Conservation (phyloP, 1,140 invertebrate species). For the Drosophila suzukii region DNA sequence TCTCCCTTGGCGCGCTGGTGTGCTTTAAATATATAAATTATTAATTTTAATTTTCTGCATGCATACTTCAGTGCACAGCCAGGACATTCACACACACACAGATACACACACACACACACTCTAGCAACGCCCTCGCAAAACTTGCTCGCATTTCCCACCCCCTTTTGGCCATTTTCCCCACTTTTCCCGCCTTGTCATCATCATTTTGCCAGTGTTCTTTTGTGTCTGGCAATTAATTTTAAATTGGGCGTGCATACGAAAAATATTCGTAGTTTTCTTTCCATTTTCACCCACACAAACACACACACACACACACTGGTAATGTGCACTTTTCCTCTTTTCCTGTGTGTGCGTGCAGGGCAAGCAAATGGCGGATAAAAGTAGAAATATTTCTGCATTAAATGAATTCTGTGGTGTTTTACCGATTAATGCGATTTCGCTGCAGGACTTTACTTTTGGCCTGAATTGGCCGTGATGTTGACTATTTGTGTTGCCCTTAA, state of each 20-base stretch:
- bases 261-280: constrained; percentile 82
- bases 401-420: constrained; percentile 35
- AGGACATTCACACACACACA: constrained; percentile 40
- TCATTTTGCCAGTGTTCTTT: constrained; percentile 69
- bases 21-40: constrained; percentile 81
- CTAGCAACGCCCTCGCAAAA: constrained; percentile 24
- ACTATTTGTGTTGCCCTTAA: background rate
- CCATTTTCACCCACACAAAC: constrained; percentile 50
- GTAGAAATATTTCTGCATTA: constrained; percentile 41
- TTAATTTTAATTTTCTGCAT: constrained; percentile 85
- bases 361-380: constrained; percentile 25
- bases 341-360: constrained; percentile 1
- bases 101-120: background rate
- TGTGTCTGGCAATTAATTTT: constrained; percentile 84
- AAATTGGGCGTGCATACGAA: constrained; percentile 83
- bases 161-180: constrained; percentile 11
- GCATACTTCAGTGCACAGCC: constrained; percentile 75
- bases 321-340: constrained; percentile 41
- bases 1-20: constrained; percentile 17
- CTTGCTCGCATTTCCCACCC: constrained; percentile 35
- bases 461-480: constrained; percentile 3
- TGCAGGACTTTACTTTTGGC: constrained; percentile 7
- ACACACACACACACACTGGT: constrained; percentile 4
- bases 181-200: constrained; percentile 29
- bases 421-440: constrained; percentile 30